Base-by-base conservation (phyloP, 2,797 vertebrate genomes). In the Paratrypauchen microcephalus region DNA sequence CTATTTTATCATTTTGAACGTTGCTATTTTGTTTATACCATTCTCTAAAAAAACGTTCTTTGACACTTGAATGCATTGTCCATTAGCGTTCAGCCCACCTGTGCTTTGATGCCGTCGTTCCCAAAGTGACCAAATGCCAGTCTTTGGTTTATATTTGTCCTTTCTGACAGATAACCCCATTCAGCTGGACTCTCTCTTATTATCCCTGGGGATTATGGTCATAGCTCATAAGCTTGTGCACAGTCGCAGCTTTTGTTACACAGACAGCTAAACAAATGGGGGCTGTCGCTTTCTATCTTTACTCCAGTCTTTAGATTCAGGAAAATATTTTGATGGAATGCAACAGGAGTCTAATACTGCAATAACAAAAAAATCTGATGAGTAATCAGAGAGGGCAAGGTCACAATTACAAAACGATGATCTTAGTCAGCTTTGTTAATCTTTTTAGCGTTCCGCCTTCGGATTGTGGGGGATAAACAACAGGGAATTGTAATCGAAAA, bases 161-260 rank as follows among this genome's bases (percentile, higher is more conserved):
- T 74, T 55, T 72, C 76, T 85, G 85, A 85, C 79, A 77, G 82
- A 88, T 86, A 86, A 86, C 76, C 80, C 71, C 75, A 81, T 88
- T 86, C 77, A 72, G 50, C 66, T 64, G 19, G 62, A 74, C 73
- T 81, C 77, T 76, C 78, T 82, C 47, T 65, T 62, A 68, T 83
- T 78, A 79, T 86, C 85, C 73, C 65, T 26, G n/a, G 66, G 80
- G 81, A 89, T 88, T 86, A 86, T 70, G 69, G 78, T 65, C 59
- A 15, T 71, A 75, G 60, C 78, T 84, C 68, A 56, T 70, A 69
- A 80, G 65, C 52, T 23, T 70, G 69, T 60, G 78, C 62, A 59
- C 55, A 76, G 57, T 73, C 70, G 74, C 69, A 73, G 77, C 73
- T 83, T 80, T 75, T 87, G 74, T 84, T 76, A 67, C 65, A 71